These are phyloP conservation scores for Drosophila gaucha DNA, from an alignment of 2,888 invertebrate genomes.

Conservation along the genomic window DNA sequence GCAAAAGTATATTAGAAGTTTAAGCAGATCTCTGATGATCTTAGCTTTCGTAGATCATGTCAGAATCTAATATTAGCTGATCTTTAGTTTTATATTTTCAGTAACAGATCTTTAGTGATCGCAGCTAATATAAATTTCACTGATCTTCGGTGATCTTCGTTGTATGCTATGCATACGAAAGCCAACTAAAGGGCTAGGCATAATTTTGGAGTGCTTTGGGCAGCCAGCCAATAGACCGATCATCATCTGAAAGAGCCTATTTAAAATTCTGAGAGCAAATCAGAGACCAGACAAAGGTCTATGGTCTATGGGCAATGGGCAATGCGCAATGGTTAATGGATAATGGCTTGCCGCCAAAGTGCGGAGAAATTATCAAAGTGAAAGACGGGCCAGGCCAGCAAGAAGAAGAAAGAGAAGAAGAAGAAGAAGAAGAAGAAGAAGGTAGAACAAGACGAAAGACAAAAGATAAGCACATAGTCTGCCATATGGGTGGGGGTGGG, in stretches of 20 bases:
- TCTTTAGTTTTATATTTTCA: background rate
- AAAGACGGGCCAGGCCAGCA: conserved; percentile 48
- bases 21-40: background rate
- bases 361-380: conserved; percentile 79
- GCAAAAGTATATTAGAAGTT: background rate
- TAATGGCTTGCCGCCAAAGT: conserved; percentile 67
- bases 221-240: conserved; percentile 54
- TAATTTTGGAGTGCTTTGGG: conserved; percentile 46
- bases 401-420: conserved; percentile 11
- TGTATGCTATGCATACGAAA: conserved; percentile 1
- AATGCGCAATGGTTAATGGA: conserved; percentile 35
- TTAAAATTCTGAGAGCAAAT: conserved; percentile 77
- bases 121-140: background rate
- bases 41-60: background rate
- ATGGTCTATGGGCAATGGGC: conserved; percentile 21
- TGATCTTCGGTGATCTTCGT: background rate
- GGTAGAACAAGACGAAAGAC: conserved; percentile 37
- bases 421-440: conserved; percentile 3
- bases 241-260: conserved; percentile 52
- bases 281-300: conserved; percentile 42
- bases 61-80: background rate
- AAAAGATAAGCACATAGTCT: conserved; percentile 51
- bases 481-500: conserved; percentile 27
- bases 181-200: conserved; percentile 15
- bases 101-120: background rate